Conservation (phyloP, 2,888 invertebrate genomes). For the Marronus borbonicus region DNA sequence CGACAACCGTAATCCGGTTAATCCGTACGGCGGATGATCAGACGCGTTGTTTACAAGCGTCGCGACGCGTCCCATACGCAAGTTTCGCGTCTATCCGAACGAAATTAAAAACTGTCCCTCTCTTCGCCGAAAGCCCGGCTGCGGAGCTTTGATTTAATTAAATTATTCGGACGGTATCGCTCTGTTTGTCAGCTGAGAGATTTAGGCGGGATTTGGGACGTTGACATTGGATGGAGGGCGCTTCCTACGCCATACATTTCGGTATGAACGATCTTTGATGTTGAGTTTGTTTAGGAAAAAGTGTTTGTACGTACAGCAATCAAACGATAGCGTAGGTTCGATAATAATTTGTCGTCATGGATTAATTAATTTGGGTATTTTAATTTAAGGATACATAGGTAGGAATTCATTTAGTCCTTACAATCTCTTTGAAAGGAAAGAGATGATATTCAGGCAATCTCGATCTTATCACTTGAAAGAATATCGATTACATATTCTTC, state of each 20-base stretch:
- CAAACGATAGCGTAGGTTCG: too few relatives aligned
- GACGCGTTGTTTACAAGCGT: constrained; percentile 28
- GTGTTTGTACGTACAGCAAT: background rate
- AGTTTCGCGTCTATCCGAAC: background rate
- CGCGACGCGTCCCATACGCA: constrained; percentile 7
- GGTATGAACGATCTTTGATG: background rate
- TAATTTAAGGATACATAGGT: too few relatives aligned
- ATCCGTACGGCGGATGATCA: constrained; percentile 29
- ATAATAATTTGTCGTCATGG: too few relatives aligned
- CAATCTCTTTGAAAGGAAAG: too few relatives aligned
- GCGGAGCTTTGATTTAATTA: constrained; percentile 38
- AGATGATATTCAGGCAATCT: too few relatives aligned
- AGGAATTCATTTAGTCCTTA: too few relatives aligned
- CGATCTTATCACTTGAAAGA: too few relatives aligned
- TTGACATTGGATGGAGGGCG: constrained; percentile 11
- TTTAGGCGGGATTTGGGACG: constrained; percentile 26
- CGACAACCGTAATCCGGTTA: constrained; percentile 28
- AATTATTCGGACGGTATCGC: constrained; percentile 40
- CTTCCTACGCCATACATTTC: background rate
- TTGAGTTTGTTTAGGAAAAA: background rate
- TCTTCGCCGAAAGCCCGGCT: background rate
- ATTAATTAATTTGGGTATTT: too few relatives aligned
- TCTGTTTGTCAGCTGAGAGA: constrained; percentile 27
- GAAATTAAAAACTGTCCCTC: constrained; percentile 47
- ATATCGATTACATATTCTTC: too few relatives aligned